Percentiles rank a stretch among this genome's conserved stretches.
These are phyloP conservation scores for Cyclopterus lumpus DNA, from an alignment of 2,797 vertebrate species.

Conservation along the genomic window DNA sequence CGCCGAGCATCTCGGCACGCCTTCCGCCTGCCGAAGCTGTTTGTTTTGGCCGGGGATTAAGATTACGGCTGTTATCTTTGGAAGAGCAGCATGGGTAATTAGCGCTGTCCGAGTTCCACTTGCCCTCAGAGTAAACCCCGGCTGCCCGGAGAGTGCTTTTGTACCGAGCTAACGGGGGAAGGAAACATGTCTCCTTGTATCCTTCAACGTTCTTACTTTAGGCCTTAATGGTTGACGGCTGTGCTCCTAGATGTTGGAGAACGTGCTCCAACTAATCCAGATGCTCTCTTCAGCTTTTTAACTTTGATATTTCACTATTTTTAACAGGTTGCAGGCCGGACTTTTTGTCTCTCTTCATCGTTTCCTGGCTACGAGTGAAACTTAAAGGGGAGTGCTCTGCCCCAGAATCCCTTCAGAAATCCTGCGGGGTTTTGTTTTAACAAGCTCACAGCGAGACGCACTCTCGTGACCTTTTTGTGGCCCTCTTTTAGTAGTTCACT, in stretches of 20 bases:
- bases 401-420: constrained; percentile 58
- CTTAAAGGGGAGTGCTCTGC: constrained; percentile 59
- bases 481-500: constrained; percentile 60
- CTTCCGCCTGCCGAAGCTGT: constrained; percentile 38
- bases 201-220: constrained; percentile 12
- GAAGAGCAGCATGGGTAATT: constrained; percentile 66
- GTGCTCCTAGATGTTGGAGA: constrained; percentile 9
- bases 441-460: constrained; percentile 69
- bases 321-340: not conserved
- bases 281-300: constrained; percentile 21
- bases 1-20: constrained; percentile 33
- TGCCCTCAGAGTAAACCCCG: constrained; percentile 53
- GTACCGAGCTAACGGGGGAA: constrained; percentile 37
- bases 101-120: constrained; percentile 43
- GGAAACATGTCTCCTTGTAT: constrained; percentile 35
- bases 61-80: constrained; percentile 69
- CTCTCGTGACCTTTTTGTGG: constrained; percentile 65
- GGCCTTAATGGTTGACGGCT: constrained; percentile 12
- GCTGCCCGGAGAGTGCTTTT: constrained; percentile 44
- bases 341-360: constrained; percentile 21
- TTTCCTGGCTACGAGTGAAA: constrained; percentile 41
- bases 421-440: constrained; percentile 72
- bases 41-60: constrained; percentile 65
- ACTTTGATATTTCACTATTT: constrained; percentile 15
- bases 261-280: not conserved